These are phyloP conservation scores for Tupaia chinensis DNA, from an alignment of 2,113 vertebrate genomes.

Conservation along the genomic window DNA sequence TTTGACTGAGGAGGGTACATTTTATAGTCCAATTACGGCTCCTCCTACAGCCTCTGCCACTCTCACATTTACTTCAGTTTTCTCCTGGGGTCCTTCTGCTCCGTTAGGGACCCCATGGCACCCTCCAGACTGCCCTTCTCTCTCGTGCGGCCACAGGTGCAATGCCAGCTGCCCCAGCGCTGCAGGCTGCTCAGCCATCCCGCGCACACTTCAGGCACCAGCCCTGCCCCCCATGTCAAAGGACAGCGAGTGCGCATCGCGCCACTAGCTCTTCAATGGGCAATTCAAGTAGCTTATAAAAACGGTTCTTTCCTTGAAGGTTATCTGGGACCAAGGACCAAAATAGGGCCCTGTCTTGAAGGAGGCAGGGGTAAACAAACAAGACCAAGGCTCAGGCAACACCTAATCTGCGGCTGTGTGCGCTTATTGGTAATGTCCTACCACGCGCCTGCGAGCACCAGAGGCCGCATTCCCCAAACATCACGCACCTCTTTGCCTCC, in stretches of 20 bases:
- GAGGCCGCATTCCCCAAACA: rapidly evolving
- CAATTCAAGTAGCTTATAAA: background rate
- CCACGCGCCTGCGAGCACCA: background rate
- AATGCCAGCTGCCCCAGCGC: background rate
- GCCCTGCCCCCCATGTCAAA: background rate
- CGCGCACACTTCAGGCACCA: background rate
- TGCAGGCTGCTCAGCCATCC: background rate
- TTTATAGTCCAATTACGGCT: background rate
- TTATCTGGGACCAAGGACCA: background rate
- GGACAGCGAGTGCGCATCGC: background rate
- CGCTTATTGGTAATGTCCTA: too few species aligned
- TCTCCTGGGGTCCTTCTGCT: background rate
- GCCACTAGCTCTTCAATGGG: background rate
- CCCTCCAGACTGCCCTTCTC: background rate
- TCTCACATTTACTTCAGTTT: background rate
- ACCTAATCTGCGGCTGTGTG: too few species aligned
- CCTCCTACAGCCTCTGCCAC: background rate
- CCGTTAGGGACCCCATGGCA: background rate
- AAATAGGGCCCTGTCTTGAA: background rate
- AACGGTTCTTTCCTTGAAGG: background rate
- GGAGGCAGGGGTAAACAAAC: background rate
- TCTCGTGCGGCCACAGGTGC: background rate
- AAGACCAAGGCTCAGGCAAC: background rate
- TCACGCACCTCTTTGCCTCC: background rate
- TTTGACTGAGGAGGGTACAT: background rate